Evolutionary conservation across 2,797 vertebrate species (phyloP), one percentile per base, ranked within the genome.

Genomic region (Tenualosa ilisha): DNA sequence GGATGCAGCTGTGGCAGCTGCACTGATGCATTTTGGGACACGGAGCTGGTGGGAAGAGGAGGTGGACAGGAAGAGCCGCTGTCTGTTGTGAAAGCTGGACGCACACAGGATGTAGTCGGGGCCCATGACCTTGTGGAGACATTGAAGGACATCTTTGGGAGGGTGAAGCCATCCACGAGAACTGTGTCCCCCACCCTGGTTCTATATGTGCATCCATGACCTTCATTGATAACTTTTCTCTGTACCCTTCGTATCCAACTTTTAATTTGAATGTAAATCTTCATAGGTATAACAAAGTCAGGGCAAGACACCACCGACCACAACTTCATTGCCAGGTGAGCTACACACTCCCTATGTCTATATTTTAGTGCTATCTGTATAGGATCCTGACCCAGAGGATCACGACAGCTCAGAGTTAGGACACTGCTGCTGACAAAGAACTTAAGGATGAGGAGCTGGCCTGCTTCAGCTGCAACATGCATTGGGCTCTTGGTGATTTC

Each of bases 361-460:
- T 91, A 84, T 49, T 91, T 90, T 84, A 94, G 88, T 2, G 94
- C 94, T 8, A 96, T 89, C 89, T 91, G 91, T 84, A 96, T 89
- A 13, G 94, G 93, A 46, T 91, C 93, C 0, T 88, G 90, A 6
- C 95, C 95, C 0, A 59, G 81, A 2, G 92, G 89, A 13, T 95
- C 92, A 85, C 24, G 88, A 86, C 95, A 95, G 82, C 91, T 89
- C 81, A 97, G 86, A 51, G 90, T 92, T 82, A 94, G 85, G 82
- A 92, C 85, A 6, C 91, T 95, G 79, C 87, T 92, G 81, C 89
- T 92, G 84, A 96, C 88, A 87, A 97, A 96, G 24, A 95, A 92
- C 90, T 96, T 96, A 72, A 96, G 91, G 84, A 95, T 90, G 89
- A 94, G 87, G 86, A 96, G 93, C 50, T 95, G 95, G 87, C 91